Base-by-base conservation (phyloP, 1,140 invertebrate genomes). In the Pissodes strobi region DNA sequence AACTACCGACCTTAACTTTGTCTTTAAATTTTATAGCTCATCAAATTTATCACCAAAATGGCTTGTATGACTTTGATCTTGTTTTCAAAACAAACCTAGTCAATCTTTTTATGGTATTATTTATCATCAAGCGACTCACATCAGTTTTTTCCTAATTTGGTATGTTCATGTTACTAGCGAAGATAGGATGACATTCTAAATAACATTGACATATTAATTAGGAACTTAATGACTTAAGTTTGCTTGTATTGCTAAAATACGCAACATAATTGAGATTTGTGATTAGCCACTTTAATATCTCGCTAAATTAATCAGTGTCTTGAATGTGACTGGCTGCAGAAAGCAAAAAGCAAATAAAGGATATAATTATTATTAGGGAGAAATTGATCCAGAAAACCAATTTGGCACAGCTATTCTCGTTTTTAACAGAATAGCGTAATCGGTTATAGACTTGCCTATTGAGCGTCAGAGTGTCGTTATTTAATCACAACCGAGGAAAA, bases 1-100 rank as follows among this genome's bases (percentile, higher is more conserved):
- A 41, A 13, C 17, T 13, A n/a, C 15, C 6, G 15, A 17, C 30
- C 30, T 34, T 34, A 12, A 34, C 1, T 1, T 34, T 41, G 38
- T 17, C 38, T 41, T 15, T 41, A 2, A 41, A 15, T 41, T 41
- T 41, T 5, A 41, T 41, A 41, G 38, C 38, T 41, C 38, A 41
- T 41, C 38, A n/a, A 17, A 41, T 41, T 2, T 41, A 17, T 41
- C 38, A 41, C 38, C 15, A n/a, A 41, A 41, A 41, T 3, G 17
- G 38, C 12, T 41, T 17, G n/a, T 41, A 17, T 41, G n/a, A 41
- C 38, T 5, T n/a, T 41, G 38, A 41, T 41, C 38, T 41, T 41
- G 38, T 15, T 15, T 41, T 13, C 38, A 41, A 41, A 41, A 41
- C 38, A 41, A 41, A 41, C 10, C 6, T 41, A 13, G 15, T 13